Percentiles rank a stretch among this genome's conserved stretches.
Evolutionary conservation across 2,113 vertebrate species (phyloP).

Genomic region (Bufo gargarizans): DNA sequence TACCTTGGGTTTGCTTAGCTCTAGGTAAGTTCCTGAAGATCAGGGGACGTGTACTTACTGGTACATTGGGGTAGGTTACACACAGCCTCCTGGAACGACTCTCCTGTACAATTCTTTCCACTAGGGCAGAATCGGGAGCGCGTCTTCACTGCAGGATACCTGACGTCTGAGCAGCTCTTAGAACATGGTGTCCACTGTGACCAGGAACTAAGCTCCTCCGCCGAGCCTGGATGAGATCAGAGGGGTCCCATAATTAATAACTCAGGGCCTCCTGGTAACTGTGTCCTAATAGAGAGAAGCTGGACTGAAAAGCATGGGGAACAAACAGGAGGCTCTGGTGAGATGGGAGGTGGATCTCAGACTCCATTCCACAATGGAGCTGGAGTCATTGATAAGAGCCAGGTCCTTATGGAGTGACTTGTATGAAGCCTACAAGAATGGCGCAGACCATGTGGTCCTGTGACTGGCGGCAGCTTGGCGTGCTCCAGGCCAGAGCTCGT

Average conservation of each 20-base stretch:
- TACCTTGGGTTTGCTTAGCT: no score
- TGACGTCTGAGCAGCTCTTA: constrained; percentile 74
- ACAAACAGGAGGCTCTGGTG: no score
- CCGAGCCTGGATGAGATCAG: background rate
- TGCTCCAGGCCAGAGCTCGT: no score
- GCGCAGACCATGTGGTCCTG: no score
- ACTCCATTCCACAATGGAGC: no score
- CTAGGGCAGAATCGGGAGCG: constrained; percentile 73
- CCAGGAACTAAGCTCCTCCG: constrained; percentile 74
- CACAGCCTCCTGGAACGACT: constrained; percentile 72
- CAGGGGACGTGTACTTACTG: constrained; percentile 65
- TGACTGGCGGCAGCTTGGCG: no score
- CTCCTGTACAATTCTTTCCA: constrained; percentile 72
- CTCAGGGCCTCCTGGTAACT: background rate
- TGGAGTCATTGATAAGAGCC: no score
- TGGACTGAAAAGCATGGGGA: background rate
- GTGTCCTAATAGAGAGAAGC: background rate
- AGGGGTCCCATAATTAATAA: background rate
- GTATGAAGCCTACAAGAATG: no score
- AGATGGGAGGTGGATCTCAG: no score
- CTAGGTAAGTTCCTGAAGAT: background rate
- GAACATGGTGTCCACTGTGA: constrained; percentile 82
- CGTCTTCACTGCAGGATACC: constrained; percentile 73
- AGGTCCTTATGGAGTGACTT: no score
- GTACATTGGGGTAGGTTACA: constrained; percentile 87